These are phyloP conservation scores for Octopus bimaculoides DNA, from an alignment of 1,140 invertebrate genomes.

Conservation along the genomic window DNA sequence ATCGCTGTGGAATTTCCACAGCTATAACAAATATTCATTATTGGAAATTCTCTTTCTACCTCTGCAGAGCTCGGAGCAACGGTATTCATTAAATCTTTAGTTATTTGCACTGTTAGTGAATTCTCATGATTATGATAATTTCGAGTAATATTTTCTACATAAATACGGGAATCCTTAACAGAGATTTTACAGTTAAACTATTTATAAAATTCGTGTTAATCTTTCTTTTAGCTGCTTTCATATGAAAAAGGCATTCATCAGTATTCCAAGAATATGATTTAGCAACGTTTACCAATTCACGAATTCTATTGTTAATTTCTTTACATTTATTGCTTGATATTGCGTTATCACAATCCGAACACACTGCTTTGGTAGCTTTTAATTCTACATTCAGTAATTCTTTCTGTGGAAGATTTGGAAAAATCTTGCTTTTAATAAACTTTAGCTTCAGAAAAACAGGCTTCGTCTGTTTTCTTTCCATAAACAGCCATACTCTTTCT, in stretches of 20 bases:
- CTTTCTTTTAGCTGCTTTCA: constrained; percentile 4
- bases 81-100: neutral
- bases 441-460: neutral
- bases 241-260: neutral
- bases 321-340: neutral
- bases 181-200: neutral
- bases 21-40: no score
- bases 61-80: neutral
- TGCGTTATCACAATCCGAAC: neutral
- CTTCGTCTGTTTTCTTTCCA: no score
- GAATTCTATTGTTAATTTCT: constrained; percentile 5
- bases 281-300: neutral
- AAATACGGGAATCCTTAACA: neutral
- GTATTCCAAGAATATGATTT: neutral
- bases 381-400: neutral
- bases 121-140: constrained; percentile 5
- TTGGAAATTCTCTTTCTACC: neutral
- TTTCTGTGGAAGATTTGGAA: neutral
- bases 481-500: no score
- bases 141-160: constrained; percentile 7
- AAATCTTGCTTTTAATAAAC: neutral
- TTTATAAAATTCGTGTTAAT: neutral
- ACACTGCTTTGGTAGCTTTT: neutral
- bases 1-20: no score
- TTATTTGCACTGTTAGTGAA: neutral